A percentile compares a stretch with the other conserved stretches of the same genome.
Conservation (phyloP, 2,113 vertebrate genomes). For the Crotalus viridis region DNA sequence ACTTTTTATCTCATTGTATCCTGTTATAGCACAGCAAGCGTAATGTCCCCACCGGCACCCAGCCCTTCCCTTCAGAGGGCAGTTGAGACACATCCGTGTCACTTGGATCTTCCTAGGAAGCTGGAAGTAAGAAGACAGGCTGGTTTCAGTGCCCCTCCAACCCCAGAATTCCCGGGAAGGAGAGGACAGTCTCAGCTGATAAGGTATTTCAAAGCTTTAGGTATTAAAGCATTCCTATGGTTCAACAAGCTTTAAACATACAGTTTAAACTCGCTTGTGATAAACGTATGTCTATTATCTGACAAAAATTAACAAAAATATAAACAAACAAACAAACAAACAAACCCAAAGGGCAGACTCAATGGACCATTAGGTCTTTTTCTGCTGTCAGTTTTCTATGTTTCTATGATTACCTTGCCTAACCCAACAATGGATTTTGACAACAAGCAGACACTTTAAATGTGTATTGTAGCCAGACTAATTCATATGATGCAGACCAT, state of each 20-base stretch:
- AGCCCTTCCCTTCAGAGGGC: slow-evolving; percentile 56
- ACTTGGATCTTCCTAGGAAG: slow-evolving; percentile 65
- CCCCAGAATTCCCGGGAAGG: slow-evolving; percentile 79
- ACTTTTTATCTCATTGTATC: background rate
- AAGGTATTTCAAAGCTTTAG: slow-evolving; percentile 65
- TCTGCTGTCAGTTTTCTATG: background rate
- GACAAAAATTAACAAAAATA: background rate
- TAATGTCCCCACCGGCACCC: slow-evolving; percentile 54
- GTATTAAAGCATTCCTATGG: background rate
- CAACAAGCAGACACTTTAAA: background rate
- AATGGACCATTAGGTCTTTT: background rate
- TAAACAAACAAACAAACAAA: background rate
- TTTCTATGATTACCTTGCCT: background rate
- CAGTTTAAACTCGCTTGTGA: background rate
- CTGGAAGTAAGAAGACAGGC: slow-evolving; percentile 67
- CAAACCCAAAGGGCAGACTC: background rate
- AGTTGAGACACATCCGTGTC: slow-evolving; percentile 61
- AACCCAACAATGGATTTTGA: background rate
- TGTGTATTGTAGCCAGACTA: background rate
- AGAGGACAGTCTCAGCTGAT: slow-evolving; percentile 79
- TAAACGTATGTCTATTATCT: background rate
- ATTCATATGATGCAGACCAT: background rate
- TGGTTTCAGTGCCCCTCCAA: slow-evolving; percentile 79
- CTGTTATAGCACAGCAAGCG: slow-evolving; percentile 72
- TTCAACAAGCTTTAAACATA: background rate